Conservation (phyloP, 2,113 vertebrate genomes). For the Melanerpes formicivorus region DNA sequence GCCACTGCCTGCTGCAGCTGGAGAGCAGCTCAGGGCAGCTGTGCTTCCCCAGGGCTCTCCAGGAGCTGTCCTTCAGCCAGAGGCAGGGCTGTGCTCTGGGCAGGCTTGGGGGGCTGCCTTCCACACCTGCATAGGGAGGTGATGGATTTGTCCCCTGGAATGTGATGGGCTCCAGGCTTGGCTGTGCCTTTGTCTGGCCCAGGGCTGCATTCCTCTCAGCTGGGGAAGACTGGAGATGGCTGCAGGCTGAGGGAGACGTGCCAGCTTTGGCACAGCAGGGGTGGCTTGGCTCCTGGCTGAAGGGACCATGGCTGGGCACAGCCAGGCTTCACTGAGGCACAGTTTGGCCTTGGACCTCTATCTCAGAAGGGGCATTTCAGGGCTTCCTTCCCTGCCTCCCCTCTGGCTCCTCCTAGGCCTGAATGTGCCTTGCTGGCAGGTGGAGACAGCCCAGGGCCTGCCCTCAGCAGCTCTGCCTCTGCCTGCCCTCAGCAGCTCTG, state of each 20-base stretch:
- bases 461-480: too few relatives aligned
- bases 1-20: too few relatives aligned
- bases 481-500: too few relatives aligned
- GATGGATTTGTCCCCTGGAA: background rate
- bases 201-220: background rate
- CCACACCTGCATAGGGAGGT: background rate
- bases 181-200: background rate
- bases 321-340: background rate
- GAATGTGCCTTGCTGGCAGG: background rate
- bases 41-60: background rate
- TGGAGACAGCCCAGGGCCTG: background rate
- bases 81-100: background rate
- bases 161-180: background rate
- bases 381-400: background rate
- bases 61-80: background rate
- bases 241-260: background rate
- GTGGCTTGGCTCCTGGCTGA: background rate
- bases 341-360: background rate
- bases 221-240: fast-evolving
- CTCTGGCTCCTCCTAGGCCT: background rate
- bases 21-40: background rate
- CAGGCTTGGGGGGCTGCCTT: background rate
- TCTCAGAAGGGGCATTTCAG: background rate
- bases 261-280: background rate
- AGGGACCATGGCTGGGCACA: background rate